Evolutionary conservation across 2,797 vertebrate species (phyloP).

Genomic region (Anniella stebbinsi): DNA sequence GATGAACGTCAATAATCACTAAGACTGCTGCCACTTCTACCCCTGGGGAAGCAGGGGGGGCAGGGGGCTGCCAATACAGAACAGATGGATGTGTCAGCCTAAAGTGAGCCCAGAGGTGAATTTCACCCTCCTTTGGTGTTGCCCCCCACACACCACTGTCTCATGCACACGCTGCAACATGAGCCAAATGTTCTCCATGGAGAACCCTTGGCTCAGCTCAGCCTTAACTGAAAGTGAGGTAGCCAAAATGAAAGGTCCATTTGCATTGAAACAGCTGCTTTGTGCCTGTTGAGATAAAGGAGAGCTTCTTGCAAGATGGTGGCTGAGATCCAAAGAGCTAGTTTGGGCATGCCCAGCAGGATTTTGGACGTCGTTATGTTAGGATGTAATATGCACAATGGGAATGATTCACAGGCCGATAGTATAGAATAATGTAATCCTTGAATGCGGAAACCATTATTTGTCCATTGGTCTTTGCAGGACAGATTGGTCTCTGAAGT

Average conservation of each 20-base stretch:
- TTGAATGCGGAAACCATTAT: too few species aligned
- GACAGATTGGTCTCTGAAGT: neutral
- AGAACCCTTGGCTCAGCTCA: neutral
- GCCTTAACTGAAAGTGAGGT: neutral
- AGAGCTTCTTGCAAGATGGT: neutral
- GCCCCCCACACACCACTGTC: too few species aligned
- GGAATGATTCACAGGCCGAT: neutral
- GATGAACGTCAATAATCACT: neutral
- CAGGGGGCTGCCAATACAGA: neutral
- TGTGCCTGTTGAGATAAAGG: constrained; percentile 12
- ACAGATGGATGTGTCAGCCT: neutral
- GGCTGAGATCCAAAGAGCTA: neutral
- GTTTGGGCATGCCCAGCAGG: neutral
- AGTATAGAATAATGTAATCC: neutral
- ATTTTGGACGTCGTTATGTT: neutral
- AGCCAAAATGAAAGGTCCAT: neutral
- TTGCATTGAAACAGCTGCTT: constrained; percentile 9
- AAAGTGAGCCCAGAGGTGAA: neutral
- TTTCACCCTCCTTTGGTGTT: too few species aligned
- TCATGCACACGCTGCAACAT: neutral
- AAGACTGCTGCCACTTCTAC: neutral
- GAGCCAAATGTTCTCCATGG: neutral
- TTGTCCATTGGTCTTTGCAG: neutral
- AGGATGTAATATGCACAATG: neutral
- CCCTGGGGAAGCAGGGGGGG: too few species aligned